Percentiles rank a stretch among this genome's conserved stretches.
phyloP scores from a whole-genome alignment of 92 coral and sea anemone species.

The Heliopora coerulea region DNA sequence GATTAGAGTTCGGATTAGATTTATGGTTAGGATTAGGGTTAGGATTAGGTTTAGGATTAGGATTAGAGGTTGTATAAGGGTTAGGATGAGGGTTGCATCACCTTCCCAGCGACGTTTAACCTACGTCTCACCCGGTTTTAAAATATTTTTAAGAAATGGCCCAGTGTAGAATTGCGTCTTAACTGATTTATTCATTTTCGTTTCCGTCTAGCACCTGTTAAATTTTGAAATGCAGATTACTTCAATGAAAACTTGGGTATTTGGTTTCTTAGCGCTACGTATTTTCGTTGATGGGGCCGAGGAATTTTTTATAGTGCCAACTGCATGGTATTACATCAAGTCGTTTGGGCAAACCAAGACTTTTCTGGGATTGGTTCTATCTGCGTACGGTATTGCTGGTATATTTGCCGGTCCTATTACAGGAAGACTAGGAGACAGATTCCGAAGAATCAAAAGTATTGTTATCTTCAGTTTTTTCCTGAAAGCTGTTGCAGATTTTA shows the following conservation, averaged over 20 bases:
- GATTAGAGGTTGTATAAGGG: no score
- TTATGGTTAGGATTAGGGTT: no score
- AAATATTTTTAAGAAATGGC: no score
- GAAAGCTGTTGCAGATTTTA: constrained; percentile 4
- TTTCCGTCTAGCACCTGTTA: no score
- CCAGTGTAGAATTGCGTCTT: no score
- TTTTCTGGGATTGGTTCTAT: constrained; percentile 27
- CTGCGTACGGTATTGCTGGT: constrained; percentile 20
- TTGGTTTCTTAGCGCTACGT: constrained; percentile 10
- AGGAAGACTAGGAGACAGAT: constrained; percentile 22
- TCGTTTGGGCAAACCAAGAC: constrained; percentile 17
- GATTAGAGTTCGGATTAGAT: no score
- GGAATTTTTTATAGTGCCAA: constrained; percentile 31
- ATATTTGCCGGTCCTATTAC: constrained; percentile 16
- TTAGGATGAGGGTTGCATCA: no score
- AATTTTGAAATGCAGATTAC: neutral
- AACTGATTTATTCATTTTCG: no score
- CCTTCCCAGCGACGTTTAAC: no score
- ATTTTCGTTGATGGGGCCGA: constrained; percentile 26
- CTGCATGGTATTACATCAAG: constrained; percentile 34
- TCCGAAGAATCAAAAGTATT: constrained; percentile 20
- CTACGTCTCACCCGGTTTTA: no score
- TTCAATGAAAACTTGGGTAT: constrained; percentile 22
- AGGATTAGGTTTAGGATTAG: no score
- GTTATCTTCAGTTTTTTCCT: constrained; percentile 10